These are phyloP conservation scores for Ophonus ardosiacus DNA, from an alignment of 2,888 invertebrate genomes.

Conservation along the genomic window DNA sequence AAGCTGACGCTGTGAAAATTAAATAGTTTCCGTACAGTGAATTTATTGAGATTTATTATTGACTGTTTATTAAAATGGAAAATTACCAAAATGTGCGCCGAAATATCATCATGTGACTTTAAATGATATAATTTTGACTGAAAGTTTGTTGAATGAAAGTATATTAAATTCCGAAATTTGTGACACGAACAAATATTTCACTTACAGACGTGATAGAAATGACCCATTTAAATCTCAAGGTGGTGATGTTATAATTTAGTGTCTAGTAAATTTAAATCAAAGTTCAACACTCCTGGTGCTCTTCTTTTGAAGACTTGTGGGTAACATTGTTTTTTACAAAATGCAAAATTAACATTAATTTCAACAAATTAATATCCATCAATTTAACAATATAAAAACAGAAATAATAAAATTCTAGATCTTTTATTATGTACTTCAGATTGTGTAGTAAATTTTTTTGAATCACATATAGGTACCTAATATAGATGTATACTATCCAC, in stretches of 20 bases:
- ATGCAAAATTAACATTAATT: background rate
- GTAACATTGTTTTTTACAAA: background rate
- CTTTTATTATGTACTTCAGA: background rate
- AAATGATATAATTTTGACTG: background rate
- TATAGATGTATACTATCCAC: constrained; percentile 11
- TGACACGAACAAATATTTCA: background rate
- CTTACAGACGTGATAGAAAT: background rate
- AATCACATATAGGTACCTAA: background rate
- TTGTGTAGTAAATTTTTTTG: background rate
- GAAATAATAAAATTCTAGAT: constrained; percentile 29
- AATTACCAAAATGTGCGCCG: background rate
- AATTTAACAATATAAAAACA: constrained; percentile 26
- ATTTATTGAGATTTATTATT: too few relatives aligned
- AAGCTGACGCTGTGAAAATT: too few relatives aligned
- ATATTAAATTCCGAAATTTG: background rate
- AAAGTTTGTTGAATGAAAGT: background rate
- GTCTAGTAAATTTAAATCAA: too few relatives aligned
- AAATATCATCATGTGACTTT: background rate
- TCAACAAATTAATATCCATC: constrained; percentile 3
- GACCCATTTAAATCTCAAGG: background rate
- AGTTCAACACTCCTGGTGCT: too few relatives aligned
- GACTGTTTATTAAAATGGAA: too few relatives aligned
- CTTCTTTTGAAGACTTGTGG: background rate
- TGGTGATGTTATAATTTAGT: background rate
- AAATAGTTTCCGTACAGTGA: too few relatives aligned